phyloP scores from a whole-genome alignment of 2,797 vertebrate species.

The Neopelma chrysocephalum region DNA sequence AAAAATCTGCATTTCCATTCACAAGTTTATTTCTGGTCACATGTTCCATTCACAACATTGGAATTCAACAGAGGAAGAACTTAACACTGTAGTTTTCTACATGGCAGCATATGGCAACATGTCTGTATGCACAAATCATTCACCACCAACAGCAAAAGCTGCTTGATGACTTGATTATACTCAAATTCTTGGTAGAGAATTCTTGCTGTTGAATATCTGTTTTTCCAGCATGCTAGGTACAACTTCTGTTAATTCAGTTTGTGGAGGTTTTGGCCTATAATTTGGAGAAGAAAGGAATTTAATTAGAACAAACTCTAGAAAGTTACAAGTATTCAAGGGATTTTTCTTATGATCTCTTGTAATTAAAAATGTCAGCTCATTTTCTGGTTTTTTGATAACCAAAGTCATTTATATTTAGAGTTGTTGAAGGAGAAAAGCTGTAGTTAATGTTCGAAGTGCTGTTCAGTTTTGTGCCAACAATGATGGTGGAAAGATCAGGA shows the following conservation, averaged over 20 bases:
- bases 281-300: background rate
- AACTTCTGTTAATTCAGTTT: background rate
- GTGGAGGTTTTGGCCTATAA: background rate
- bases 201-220: background rate
- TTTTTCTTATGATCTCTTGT: background rate
- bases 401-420: background rate
- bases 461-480: background rate
- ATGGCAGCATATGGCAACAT: accelerated
- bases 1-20: background rate
- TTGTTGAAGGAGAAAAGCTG: background rate
- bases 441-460: background rate
- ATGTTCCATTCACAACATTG: background rate
- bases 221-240: background rate
- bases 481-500: background rate
- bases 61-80: background rate
- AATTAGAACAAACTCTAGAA: background rate
- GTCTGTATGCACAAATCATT: background rate
- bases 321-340: background rate
- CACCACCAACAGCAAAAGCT: background rate
- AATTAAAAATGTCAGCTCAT: background rate
- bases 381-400: background rate
- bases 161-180: background rate
- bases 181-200: background rate
- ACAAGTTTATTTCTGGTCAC: background rate
- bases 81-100: background rate